These are phyloP conservation scores for Noturus placidus DNA, from an alignment of 2,113 vertebrate species.

Conservation along the genomic window DNA sequence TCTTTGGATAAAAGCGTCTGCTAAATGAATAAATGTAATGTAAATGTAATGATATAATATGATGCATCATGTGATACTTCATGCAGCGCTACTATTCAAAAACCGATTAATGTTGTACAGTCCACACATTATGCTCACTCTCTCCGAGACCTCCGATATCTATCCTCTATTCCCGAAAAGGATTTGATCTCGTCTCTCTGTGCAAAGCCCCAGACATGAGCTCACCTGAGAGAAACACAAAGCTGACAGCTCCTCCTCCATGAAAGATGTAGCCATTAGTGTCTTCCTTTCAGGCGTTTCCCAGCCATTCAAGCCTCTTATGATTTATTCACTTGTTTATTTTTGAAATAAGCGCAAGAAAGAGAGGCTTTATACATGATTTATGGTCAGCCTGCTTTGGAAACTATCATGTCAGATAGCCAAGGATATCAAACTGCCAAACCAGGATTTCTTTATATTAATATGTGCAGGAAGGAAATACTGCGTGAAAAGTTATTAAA, in stretches of 20 bases:
- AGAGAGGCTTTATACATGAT: background rate
- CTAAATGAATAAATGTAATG: too few species aligned
- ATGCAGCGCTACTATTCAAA: background rate
- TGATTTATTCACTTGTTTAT: conserved; percentile 60
- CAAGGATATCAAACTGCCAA: background rate
- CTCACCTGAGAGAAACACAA: conserved; percentile 28
- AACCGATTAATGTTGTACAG: background rate
- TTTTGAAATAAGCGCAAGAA: conserved; percentile 4
- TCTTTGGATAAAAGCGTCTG: too few species aligned
- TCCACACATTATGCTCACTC: background rate
- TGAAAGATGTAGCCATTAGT: conserved; percentile 65
- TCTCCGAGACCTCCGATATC: conserved; percentile 37
- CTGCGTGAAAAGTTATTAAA: background rate
- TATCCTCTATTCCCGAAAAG: conserved; percentile 36
- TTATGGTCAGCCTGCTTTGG: conserved; percentile 31
- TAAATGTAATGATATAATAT: too few species aligned
- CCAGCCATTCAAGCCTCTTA: conserved; percentile 45
- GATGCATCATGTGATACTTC: background rate
- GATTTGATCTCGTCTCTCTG: conserved; percentile 45
- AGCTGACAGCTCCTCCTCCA: conserved; percentile 52
- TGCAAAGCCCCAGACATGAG: conserved; percentile 52
- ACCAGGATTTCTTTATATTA: background rate
- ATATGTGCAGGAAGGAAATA: background rate
- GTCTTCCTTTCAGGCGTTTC: conserved; percentile 24
- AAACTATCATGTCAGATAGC: background rate